Base-by-base conservation (phyloP, 1,140 invertebrate species). In the Panonychus citri region DNA sequence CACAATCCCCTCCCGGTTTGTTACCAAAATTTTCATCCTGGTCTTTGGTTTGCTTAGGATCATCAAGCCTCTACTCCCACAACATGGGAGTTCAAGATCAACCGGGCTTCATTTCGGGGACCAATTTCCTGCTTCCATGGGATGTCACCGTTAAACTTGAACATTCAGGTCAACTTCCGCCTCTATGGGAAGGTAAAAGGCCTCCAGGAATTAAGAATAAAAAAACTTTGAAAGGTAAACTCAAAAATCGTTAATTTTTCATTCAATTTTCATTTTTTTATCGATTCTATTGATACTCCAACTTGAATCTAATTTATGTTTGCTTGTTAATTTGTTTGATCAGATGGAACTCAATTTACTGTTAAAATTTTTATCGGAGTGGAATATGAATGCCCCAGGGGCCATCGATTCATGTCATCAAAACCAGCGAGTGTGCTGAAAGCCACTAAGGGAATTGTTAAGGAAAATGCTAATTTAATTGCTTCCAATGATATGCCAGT, bases 351-450 rank as follows among this genome's bases (percentile, higher is more conserved):
- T 30, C 77, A 78, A 62, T 79, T 90, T 64, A 81, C 81, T 12
- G 83, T 93, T 1, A 90, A 95, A 70, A 83, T 95, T 58, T 98
- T 93, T 66, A 78, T 97, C 58, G 93, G 93, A 1, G 80, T 89
- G 61, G 93, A 97, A 66, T 97, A 96, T 67, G 93, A 97, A 71
- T 98, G 94, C 73, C 81, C 84, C 0, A 68, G 85, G 43, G 93
- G 93, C 2, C 91, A 97, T 69, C 76, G 87, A 57, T 96, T 97
- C 69, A 93, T 96, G 79, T 81, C 85, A 66, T 81, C 85, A 17
- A 79, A 78, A 1, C 85, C 88, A 21, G 86, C 91, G 62, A 82
- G 82, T 65, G 77, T 91, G 26, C 69, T 91, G 17, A 62, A 63
- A 64, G 80, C 82, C 15, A 40, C 26, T n/a, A n/a, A 21, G 28